A percentile compares a stretch with the other conserved stretches of the same genome.
These are phyloP conservation scores for Melipona beecheii DNA, from an alignment of 2,888 invertebrate genomes.

Conservation along the genomic window DNA sequence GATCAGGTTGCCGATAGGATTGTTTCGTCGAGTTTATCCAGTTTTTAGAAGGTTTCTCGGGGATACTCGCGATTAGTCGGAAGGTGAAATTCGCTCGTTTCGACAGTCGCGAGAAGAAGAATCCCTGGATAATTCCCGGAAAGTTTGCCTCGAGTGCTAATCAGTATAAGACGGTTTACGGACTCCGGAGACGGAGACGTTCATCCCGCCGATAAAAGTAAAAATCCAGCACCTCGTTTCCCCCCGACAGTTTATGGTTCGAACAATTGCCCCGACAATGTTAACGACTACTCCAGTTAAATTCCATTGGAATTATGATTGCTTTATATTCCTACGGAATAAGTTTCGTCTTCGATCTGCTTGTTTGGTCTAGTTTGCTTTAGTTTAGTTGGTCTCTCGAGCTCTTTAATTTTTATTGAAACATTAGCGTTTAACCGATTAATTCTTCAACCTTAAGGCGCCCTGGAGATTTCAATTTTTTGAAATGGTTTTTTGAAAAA, in stretches of 20 bases:
- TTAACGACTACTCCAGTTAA: neutral
- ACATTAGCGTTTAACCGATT: too few species aligned
- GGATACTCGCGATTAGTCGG: neutral
- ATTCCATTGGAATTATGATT: neutral
- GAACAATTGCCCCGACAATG: neutral
- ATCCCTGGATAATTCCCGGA: neutral
- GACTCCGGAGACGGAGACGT: neutral
- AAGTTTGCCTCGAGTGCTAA: neutral
- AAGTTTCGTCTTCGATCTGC: neutral
- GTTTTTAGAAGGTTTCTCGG: neutral
- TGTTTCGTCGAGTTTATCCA: neutral
- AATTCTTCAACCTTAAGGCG: too few species aligned
- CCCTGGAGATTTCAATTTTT: too few species aligned
- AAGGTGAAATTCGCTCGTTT: neutral
- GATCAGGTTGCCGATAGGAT: neutral
- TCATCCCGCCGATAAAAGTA: constrained; percentile 20
- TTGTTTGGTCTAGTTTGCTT: too few species aligned
- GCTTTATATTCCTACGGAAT: neutral
- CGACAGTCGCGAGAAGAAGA: neutral
- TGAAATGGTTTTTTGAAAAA: too few species aligned
- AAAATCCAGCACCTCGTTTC: neutral
- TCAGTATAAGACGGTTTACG: neutral
- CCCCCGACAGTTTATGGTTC: constrained; percentile 7
- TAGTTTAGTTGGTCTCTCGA: too few species aligned
- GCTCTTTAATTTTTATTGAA: neutral